Evolutionary conservation across 2,888 invertebrate species (phyloP), one percentile per base, ranked within the genome.

Genomic region (Thymelicus sylvestris): DNA sequence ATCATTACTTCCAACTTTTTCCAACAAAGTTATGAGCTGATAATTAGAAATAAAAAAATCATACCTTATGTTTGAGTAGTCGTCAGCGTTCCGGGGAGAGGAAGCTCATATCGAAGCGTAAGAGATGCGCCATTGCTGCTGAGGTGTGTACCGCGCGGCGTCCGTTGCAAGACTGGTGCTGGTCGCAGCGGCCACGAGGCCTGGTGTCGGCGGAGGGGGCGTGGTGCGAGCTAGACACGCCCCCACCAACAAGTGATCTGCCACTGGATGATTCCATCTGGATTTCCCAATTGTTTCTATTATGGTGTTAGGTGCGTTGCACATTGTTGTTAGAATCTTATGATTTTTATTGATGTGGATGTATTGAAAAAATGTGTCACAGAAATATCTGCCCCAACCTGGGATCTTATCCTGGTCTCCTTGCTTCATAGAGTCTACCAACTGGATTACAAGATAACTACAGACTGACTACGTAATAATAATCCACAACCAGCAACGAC

Each of bases 41-140:
- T 31, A 31, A 31, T 31, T 31, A 31, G 2, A 31, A 31, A 31
- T 31, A 31, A 31, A 19, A 19, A 31, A 31, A 3, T 31, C 75
- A 64, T 75, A 94, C 94, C 94, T 93, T 93, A 81, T 81, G 89
- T 80, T 89, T 89, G 74, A 94, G 94, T 90, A 94, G 90, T 79
- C 93, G 94, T 94, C 94, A 94, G 94, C 94, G 94, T 82, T 94
- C 94, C 79, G 94, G 94, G 63, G 93, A 92, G 61, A 94, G 87
- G 74, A 93, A 83, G 76, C 91, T 86, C 90, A 92, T 87, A 83
- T 94, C 93, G 83, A 94, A 90, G 78, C 90, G 87, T 75, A 93
- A 89, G 72, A 92, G 81, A 75, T 88, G 87, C 74, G 91, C 83
- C 94, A 94, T 94, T 76, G 75, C 72, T 73, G 73, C 50, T 69